Percentiles rank a stretch among this genome's conserved stretches.
Conservation (phyloP, 2,113 vertebrate species). For the Hoplias malabaricus region DNA sequence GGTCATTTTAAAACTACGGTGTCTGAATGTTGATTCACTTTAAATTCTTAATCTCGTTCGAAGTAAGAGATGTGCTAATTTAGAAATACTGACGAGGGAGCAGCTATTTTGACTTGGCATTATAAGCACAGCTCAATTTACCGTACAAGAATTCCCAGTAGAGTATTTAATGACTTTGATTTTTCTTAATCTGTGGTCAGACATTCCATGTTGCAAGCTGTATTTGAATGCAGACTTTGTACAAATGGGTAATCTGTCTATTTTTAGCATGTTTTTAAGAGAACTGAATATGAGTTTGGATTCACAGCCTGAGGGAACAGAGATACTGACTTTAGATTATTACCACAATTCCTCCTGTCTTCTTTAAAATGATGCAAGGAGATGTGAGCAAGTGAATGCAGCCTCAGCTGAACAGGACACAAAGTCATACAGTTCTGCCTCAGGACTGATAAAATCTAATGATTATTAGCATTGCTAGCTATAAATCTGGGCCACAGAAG, state of each 20-base stretch:
- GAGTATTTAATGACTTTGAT: too few species aligned
- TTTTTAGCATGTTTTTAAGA: not conserved
- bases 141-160: too few species aligned
- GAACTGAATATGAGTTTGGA: not conserved
- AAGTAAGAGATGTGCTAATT: too few species aligned
- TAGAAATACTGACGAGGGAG: too few species aligned
- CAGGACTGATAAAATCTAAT: not conserved
- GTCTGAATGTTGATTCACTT: too few species aligned
- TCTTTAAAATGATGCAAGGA: not conserved
- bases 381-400: not conserved
- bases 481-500: not conserved
- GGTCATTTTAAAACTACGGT: too few species aligned
- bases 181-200: too few species aligned
- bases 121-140: too few species aligned
- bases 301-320: not conserved
- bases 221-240: too few species aligned
- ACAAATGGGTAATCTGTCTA: not conserved
- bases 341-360: not conserved
- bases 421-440: not conserved
- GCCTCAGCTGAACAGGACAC: not conserved
- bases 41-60: too few species aligned
- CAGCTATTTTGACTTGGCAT: too few species aligned
- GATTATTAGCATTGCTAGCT: not conserved
- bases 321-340: not conserved
- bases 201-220: too few species aligned